phyloP scores from a whole-genome alignment of 2,888 invertebrate species.

The Chrysolina haemoptera region DNA sequence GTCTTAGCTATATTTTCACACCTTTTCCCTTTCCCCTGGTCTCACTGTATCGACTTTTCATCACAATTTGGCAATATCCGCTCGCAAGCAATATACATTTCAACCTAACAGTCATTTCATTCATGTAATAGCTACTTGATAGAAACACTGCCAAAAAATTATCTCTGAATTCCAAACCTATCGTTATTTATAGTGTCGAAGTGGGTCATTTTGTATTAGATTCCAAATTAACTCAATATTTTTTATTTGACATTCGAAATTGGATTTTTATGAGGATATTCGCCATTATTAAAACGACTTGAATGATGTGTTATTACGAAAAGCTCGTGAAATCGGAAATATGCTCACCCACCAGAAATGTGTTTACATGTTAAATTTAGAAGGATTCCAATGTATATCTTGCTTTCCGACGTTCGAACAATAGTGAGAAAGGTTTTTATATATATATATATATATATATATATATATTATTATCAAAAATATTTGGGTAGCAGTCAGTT shows the following conservation, averaged over 20 bases:
- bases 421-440: slow-evolving; percentile 2
- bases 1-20: too few species aligned
- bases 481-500: too few species aligned
- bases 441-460: too few species aligned
- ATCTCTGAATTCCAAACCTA: neutral
- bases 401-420: slow-evolving; percentile 8
- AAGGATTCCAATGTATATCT: slow-evolving; percentile 13
- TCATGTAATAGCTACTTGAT: neutral
- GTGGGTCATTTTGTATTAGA: neutral
- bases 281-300: neutral
- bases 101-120: neutral
- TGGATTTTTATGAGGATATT: neutral
- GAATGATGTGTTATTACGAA: slow-evolving; percentile 9
- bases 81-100: neutral
- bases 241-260: neutral
- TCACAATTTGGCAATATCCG: neutral
- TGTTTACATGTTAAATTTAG: slow-evolving; percentile 28
- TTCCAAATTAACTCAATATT: neutral
- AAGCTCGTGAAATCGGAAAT: slow-evolving; percentile 17
- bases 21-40: too few species aligned
- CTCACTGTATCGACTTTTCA: too few species aligned
- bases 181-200: neutral
- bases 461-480: too few species aligned
- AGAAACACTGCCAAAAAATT: neutral
- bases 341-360: slow-evolving; percentile 25